Base-by-base conservation (phyloP, 2,888 invertebrate genomes). In the Patella ulyssiponensis region DNA sequence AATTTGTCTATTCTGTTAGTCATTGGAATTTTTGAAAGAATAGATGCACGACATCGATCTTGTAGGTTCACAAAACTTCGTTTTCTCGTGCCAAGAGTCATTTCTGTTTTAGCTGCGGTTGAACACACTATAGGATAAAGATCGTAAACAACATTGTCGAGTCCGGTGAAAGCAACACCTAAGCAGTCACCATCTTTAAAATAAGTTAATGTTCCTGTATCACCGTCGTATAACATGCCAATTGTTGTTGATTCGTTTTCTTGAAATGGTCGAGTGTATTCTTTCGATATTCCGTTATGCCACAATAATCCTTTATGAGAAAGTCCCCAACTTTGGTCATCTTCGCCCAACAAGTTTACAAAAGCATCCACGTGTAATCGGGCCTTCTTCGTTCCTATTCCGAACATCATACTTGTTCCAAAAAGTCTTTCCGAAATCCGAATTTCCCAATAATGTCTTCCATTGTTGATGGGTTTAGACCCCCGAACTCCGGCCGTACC, bases 351-450 rank as follows among this genome's bases (percentile, higher is more conserved):
- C 86, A 95, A 92, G 89, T 95, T 95, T 52, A 94, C 93, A 89
- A 95, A 95, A 17, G 94, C 93, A 87, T 94, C 94, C 1, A 94
- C 94, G 88, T 95, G 95, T 2, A 95, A 91, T 7, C 94, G 91
- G 2, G 93, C 93, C 69, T 80, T 88, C 75, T 90, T 90, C 4
- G 94, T 94, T 69, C 94, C 94, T 72, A 95, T 93, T 20, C 95
- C 95, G 85, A 95, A 95, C 95, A 95, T 95, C 92, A 95, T 95
- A 86, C 95, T 94, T 0, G 95, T 95, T 33, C 95, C 95, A 87
- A 95, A 95, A 69, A 95, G 93, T 71, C 95, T 91, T 85, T 94
- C 94, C 0, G 94, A 94, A 0, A 93, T 88, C 44, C 87, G 92
- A 77, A 95, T 91, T 88, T 95, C 95, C 95, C 95, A 95, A 88